Evolutionary conservation across 2,113 vertebrate species (phyloP).

Genomic region (Elephas maximus): DNA sequence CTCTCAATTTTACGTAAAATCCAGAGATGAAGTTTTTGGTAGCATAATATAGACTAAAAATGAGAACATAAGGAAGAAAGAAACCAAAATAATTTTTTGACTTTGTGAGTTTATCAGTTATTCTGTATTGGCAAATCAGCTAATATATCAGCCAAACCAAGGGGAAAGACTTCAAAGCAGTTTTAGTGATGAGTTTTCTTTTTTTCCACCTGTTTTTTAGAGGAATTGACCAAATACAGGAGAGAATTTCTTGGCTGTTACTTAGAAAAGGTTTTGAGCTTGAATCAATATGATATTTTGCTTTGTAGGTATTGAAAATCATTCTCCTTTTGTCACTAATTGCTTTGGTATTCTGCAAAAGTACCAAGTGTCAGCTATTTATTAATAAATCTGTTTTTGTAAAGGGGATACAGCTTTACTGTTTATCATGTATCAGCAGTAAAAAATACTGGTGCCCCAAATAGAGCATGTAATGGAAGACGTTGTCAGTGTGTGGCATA

Average conservation of each 20-base stretch:
- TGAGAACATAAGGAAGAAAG: not conserved
- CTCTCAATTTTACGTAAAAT: constrained; percentile 44
- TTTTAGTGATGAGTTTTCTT: constrained; percentile 52
- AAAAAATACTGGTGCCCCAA: constrained; percentile 64
- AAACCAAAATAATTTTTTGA: not conserved
- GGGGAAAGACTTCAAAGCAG: not conserved
- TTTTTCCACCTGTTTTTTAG: constrained; percentile 63
- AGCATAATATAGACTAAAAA: not conserved
- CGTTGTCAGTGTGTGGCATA: constrained; percentile 66
- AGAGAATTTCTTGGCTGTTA: constrained; percentile 65
- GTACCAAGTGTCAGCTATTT: constrained; percentile 81
- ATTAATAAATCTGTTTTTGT: constrained; percentile 84
- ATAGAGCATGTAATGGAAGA: constrained; percentile 72
- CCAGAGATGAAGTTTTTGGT: not conserved
- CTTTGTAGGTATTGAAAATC: constrained; percentile 77
- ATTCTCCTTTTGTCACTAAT: constrained; percentile 80
- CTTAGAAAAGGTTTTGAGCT: constrained; percentile 75
- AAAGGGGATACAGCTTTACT: constrained; percentile 66
- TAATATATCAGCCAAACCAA: not conserved
- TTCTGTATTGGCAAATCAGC: not conserved
- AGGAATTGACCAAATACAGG: constrained; percentile 65
- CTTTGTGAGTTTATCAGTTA: not conserved
- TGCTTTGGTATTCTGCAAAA: constrained; percentile 79
- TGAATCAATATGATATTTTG: constrained; percentile 81
- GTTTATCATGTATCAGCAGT: constrained; percentile 69